These are phyloP conservation scores for Euglossa dilemma DNA, from an alignment of 1,140 invertebrate genomes.

Conservation along the genomic window DNA sequence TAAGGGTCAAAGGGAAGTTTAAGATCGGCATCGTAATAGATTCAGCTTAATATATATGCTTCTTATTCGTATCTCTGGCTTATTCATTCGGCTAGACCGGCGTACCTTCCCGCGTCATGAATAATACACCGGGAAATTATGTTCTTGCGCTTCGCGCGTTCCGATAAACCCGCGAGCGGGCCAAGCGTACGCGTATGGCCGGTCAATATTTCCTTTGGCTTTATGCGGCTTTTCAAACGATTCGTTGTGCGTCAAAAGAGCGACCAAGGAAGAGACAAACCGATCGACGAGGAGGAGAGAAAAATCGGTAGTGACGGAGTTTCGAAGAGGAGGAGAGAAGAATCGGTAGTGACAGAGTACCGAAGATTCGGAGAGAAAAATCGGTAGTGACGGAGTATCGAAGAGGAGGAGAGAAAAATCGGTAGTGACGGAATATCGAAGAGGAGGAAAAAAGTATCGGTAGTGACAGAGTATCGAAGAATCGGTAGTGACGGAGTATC, in stretches of 20 bases:
- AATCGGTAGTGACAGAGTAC: no score
- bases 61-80: background rate
- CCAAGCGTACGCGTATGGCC: background rate
- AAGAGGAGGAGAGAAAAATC: no score
- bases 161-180: background rate
- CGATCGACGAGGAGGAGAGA: no score
- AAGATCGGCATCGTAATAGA: conserved; percentile 18
- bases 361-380: no score
- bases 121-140: conserved; percentile 40
- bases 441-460: no score
- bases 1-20: conserved; percentile 26
- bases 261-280: background rate
- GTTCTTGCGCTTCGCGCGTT: conserved; percentile 20
- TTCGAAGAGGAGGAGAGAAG: no score
- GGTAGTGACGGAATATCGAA: no score
- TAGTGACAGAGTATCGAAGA: no score
- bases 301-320: no score
- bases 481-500: background rate
- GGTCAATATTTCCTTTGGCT: conserved; percentile 4
- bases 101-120: conserved; percentile 15
- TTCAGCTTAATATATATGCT: background rate
- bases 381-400: no score
- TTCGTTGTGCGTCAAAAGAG: background rate
- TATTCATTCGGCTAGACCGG: conserved; percentile 19
- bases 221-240: background rate